phyloP scores from a whole-genome alignment of 1,140 invertebrate genomes.

The Caenorhabditis latens region DNA sequence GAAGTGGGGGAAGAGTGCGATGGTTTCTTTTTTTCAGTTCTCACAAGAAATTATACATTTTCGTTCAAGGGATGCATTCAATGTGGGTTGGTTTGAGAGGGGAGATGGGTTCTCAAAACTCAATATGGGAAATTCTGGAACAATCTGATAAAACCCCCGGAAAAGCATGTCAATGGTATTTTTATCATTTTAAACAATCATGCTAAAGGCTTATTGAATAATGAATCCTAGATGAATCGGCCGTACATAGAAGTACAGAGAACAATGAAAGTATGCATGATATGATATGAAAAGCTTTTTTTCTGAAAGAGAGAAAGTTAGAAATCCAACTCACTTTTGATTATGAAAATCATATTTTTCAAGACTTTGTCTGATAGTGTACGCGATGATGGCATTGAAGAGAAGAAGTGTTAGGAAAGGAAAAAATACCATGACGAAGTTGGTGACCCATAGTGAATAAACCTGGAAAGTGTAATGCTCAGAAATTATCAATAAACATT shows the following conservation, averaged over 20 bases:
- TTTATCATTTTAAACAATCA: neutral
- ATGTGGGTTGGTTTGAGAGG: neutral
- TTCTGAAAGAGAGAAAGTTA: neutral
- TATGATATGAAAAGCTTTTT: neutral
- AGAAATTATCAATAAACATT: neutral
- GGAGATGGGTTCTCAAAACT: too few species aligned
- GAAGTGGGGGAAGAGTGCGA: neutral
- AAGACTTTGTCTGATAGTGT: constrained; percentile 69
- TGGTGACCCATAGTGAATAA: constrained; percentile 70
- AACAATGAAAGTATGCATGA: constrained; percentile 8
- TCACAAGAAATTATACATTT: neutral
- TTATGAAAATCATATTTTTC: constrained; percentile 62
- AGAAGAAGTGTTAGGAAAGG: constrained; percentile 69
- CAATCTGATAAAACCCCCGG: neutral
- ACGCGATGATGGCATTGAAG: constrained; percentile 70
- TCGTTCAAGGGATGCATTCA: constrained; percentile 31
- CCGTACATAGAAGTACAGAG: constrained; percentile 47
- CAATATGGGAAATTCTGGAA: neutral
- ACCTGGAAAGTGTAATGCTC: constrained; percentile 18
- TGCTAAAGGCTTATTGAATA: neutral
- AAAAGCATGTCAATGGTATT: constrained; percentile 34
- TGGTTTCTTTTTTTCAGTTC: neutral
- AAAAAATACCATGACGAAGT: constrained; percentile 70
- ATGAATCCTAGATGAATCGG: neutral
- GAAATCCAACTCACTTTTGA: constrained; percentile 49